phyloP scores from a whole-genome alignment of 2,888 invertebrate genomes.

The Hyposoter dolosus region DNA sequence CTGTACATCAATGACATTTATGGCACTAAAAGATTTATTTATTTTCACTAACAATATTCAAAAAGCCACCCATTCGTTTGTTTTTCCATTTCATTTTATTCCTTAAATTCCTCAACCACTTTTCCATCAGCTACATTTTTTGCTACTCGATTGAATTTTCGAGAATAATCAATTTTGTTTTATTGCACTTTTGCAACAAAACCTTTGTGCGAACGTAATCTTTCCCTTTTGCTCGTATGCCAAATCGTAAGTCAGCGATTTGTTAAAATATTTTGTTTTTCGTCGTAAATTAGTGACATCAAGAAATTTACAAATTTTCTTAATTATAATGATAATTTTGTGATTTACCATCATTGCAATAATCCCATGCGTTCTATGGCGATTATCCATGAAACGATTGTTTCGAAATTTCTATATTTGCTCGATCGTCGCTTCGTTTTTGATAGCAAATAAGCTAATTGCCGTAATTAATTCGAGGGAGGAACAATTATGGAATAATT shows the following conservation, averaged over 20 bases:
- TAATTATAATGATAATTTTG: background rate
- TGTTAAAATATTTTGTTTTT: background rate
- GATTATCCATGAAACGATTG: background rate
- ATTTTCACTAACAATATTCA: background rate
- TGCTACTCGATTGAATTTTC: background rate
- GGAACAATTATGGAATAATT: background rate
- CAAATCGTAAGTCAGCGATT: background rate
- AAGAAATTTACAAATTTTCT: background rate
- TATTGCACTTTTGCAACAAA: background rate
- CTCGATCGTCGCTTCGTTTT: background rate
- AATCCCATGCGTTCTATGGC: no score
- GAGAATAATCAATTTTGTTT: background rate
- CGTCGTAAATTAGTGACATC: background rate
- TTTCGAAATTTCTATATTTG: background rate
- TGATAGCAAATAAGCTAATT: background rate
- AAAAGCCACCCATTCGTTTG: background rate
- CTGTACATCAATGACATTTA: background rate
- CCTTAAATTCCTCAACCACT: background rate
- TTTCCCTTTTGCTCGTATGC: no score
- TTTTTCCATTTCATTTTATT: background rate
- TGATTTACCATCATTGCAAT: background rate
- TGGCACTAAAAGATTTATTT: background rate
- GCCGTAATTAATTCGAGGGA: background rate
- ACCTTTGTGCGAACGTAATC: background rate
- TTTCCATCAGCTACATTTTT: background rate